Percentiles rank a stretch among this genome's conserved stretches.
These are phyloP conservation scores for Sclerodermus sp. DNA, from an alignment of 2,888 invertebrate genomes.

Conservation along the genomic window DNA sequence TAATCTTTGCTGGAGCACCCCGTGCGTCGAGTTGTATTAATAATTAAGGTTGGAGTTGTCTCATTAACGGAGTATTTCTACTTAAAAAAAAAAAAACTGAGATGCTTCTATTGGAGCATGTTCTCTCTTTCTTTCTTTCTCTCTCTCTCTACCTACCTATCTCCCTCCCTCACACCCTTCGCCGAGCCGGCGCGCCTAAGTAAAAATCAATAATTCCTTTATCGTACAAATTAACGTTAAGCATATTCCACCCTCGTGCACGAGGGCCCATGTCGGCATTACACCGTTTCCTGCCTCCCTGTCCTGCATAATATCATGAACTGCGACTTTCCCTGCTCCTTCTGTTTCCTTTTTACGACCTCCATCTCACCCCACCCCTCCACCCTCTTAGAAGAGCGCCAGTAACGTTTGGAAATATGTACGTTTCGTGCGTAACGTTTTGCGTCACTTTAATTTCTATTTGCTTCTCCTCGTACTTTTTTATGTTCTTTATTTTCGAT, in stretches of 20 bases:
- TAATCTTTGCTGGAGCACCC: too few relatives aligned
- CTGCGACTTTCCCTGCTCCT: constrained; percentile 18
- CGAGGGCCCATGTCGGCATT: constrained; percentile 32
- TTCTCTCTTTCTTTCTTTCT: too few relatives aligned
- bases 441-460: too few relatives aligned
- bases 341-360: constrained; percentile 8
- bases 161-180: constrained; percentile 37
- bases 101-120: too few relatives aligned
- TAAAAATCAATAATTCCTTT: constrained; percentile 57
- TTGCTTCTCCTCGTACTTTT: too few relatives aligned
- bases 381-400: too few relatives aligned
- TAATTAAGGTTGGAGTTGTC: constrained; percentile 34
- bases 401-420: too few relatives aligned
- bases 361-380: neutral
- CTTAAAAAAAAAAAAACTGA: too few relatives aligned
- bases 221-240: constrained; percentile 55
- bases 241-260: constrained; percentile 51
- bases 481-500: neutral
- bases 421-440: too few relatives aligned
- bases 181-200: constrained; percentile 47
- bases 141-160: constrained; percentile 25
- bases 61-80: constrained; percentile 46
- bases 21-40: too few relatives aligned
- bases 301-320: constrained; percentile 43
- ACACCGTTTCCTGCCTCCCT: constrained; percentile 33